phyloP scores from a whole-genome alignment of 2,888 invertebrate genomes.

The Catocala sponsa region DNA sequence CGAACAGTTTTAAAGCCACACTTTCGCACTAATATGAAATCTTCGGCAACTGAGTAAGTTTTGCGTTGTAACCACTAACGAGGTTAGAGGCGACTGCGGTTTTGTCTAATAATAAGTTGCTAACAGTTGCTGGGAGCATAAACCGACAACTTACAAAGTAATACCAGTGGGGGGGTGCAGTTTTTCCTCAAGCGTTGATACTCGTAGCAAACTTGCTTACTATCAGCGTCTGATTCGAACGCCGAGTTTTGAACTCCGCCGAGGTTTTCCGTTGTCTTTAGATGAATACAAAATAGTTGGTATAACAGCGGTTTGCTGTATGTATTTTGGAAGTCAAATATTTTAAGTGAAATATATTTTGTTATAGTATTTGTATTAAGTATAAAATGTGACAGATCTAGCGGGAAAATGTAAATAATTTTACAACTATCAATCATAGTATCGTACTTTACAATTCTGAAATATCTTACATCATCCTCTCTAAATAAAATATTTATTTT shows the following conservation, averaged over 20 bases:
- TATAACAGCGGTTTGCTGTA: background rate
- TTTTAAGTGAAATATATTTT: background rate
- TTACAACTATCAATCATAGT: no score
- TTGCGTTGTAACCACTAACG: slow-evolving; percentile 37
- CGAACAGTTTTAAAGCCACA: no score
- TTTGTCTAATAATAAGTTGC: slow-evolving; percentile 58
- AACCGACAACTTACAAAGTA: slow-evolving; percentile 48
- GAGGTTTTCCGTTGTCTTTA: slow-evolving; percentile 34
- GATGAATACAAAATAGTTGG: slow-evolving; percentile 18
- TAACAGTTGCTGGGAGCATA: slow-evolving; percentile 45
- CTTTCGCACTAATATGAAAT: slow-evolving; percentile 16
- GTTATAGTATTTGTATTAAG: no score
- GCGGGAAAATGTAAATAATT: no score
- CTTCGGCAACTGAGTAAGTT: slow-evolving; percentile 32
- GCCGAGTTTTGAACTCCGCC: slow-evolving; percentile 25
- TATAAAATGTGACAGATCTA: no score
- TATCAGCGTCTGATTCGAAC: slow-evolving; percentile 33
- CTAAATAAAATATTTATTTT: no score
- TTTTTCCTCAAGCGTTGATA: slow-evolving; percentile 46
- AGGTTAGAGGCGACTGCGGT: slow-evolving; percentile 48
- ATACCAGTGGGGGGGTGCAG: slow-evolving; percentile 48
- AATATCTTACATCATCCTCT: no score
- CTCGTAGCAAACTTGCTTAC: slow-evolving; percentile 29
- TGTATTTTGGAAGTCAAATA: background rate
- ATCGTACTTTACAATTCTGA: no score